Evolutionary conservation across 2,113 vertebrate genomes (phyloP).

Genomic region (Todiramphus saurophagus): DNA sequence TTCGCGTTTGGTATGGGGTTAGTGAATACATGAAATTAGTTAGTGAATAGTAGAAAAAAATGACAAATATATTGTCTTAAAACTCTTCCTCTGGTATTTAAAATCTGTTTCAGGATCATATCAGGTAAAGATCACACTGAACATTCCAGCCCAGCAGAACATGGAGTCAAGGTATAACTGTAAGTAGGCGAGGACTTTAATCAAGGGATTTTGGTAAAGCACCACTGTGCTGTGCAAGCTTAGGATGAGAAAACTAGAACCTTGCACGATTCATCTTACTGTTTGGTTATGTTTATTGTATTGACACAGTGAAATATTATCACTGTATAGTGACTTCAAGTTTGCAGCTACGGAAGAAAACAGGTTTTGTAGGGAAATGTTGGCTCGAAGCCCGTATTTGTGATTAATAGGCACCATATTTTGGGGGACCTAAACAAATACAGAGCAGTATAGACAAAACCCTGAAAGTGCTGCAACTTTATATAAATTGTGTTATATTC

Average conservation of each 20-base stretch:
- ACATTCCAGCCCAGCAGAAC: background rate
- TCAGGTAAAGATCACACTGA: background rate
- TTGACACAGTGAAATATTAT: background rate
- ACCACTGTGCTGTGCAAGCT: background rate
- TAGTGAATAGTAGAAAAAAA: background rate
- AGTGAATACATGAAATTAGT: background rate
- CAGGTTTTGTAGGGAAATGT: background rate
- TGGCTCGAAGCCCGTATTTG: background rate
- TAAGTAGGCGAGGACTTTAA: background rate
- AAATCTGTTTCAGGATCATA: background rate
- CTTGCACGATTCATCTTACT: background rate
- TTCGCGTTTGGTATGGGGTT: background rate
- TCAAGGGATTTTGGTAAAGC: background rate
- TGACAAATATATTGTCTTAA: background rate
- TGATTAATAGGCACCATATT: constrained; percentile 11
- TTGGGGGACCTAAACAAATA: background rate
- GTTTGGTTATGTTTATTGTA: background rate
- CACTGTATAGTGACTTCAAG: background rate
- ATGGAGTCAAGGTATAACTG: background rate
- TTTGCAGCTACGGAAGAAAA: background rate
- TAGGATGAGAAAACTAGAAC: background rate
- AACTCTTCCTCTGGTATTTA: background rate
- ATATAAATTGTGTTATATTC: constrained; percentile 22
- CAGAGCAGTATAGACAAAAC: background rate
- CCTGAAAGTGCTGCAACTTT: background rate